Percentiles rank a stretch among this genome's conserved stretches.
Conservation (phyloP, 1,140 invertebrate genomes). For the Nephila pilipes region DNA sequence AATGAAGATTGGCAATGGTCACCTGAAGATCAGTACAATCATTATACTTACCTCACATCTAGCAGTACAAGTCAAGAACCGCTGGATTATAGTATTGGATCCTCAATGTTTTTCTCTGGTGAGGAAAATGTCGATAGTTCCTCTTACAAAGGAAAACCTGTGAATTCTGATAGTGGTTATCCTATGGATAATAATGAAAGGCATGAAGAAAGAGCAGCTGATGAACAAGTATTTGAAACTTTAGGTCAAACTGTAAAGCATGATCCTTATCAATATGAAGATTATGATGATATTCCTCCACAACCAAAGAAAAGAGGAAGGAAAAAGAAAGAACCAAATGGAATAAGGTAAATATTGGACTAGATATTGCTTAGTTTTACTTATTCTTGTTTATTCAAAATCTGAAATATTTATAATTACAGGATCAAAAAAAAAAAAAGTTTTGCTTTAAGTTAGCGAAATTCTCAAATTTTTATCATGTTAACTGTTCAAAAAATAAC, state of each 20-base stretch:
- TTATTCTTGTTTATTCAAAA: not conserved
- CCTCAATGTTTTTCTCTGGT: conserved; percentile 64
- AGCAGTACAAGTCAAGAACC: conserved; percentile 75
- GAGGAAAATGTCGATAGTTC: conserved; percentile 75
- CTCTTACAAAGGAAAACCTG: conserved; percentile 69
- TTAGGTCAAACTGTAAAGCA: conserved; percentile 71
- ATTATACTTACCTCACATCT: conserved; percentile 74
- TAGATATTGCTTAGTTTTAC: not conserved
- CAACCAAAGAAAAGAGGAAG: conserved; percentile 73
- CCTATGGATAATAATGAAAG: conserved; percentile 67
- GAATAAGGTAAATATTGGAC: conserved; percentile 44
- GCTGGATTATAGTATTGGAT: conserved; percentile 74
- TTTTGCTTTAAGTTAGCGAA: too few species aligned
- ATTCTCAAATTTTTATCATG: not conserved
- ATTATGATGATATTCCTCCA: conserved; percentile 72
- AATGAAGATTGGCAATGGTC: conserved; percentile 76
- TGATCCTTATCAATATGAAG: conserved; percentile 76
- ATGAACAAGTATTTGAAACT: conserved; percentile 75
- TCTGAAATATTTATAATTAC: not conserved
- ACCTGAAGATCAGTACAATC: conserved; percentile 76
- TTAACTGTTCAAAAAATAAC: too few species aligned
- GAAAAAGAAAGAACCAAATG: conserved; percentile 74
- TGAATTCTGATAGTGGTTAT: conserved; percentile 72
- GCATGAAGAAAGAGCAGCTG: conserved; percentile 57
- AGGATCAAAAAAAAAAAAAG: too few species aligned